Evolutionary conservation across 2,797 vertebrate species (phyloP).

Genomic region (Amniataba percoides): DNA sequence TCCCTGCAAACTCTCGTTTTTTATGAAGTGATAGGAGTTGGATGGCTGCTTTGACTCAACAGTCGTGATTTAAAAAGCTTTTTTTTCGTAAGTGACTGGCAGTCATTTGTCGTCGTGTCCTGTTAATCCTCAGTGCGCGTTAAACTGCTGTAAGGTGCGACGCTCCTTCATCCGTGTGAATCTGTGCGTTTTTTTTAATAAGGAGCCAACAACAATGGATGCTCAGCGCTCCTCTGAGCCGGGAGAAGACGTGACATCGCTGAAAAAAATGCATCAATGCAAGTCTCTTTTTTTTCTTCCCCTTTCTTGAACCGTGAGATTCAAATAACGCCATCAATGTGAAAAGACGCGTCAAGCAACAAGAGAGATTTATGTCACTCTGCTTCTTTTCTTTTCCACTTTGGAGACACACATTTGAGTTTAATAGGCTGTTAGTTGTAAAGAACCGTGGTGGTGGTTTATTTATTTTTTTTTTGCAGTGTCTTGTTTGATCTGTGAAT

Average conservation of each 20-base stretch:
- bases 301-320: not conserved
- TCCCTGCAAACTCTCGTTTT: constrained; percentile 5
- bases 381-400: no score
- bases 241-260: constrained; percentile 40
- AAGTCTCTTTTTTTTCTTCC: not conserved
- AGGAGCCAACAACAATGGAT: constrained; percentile 32
- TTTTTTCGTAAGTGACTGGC: not conserved
- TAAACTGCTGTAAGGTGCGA: constrained; percentile 8
- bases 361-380: no score
- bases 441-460: not conserved
- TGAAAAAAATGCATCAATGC: constrained; percentile 26
- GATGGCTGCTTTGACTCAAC: not conserved
- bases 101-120: not conserved
- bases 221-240: constrained; percentile 37
- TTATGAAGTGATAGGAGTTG: constrained; percentile 11
- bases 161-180: not conserved
- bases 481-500: constrained; percentile 46
- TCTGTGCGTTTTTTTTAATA: not conserved
- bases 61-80: constrained; percentile 14
- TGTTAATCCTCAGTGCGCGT: constrained; percentile 1
- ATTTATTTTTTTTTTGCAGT: constrained; percentile 9
- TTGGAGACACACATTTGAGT: no score
- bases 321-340: no score
- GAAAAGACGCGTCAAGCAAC: no score
- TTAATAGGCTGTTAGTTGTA: not conserved